Conservation (phyloP, 2,113 vertebrate species). For the Tylochromis polylepis region DNA sequence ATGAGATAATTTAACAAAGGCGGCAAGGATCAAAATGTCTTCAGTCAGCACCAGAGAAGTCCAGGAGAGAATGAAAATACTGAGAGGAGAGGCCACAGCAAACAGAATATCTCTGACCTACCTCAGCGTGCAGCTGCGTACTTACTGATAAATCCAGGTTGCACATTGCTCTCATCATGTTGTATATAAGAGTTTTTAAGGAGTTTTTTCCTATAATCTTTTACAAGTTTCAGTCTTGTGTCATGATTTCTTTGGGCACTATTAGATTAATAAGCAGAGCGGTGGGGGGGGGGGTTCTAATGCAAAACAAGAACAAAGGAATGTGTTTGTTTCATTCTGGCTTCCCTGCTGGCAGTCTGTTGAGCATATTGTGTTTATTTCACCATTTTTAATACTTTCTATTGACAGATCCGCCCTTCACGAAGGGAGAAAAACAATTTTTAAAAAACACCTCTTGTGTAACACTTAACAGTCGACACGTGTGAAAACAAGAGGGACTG, state of each 20-base stretch:
- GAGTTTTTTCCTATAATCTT: not conserved
- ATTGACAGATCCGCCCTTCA: not conserved
- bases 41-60: not conserved
- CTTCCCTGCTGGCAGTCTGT: not conserved
- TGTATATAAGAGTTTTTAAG: not conserved
- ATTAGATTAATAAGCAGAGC: not conserved
- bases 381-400: not conserved
- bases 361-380: slow-evolving; percentile 38
- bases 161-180: not conserved
- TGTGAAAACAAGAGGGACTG: not conserved
- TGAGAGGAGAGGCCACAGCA: not conserved
- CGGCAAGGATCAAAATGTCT: not conserved
- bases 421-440: not conserved
- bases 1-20: slow-evolving; percentile 1
- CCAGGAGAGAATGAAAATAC: not conserved
- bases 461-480: not conserved
- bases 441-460: not conserved
- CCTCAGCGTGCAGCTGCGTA: not conserved
- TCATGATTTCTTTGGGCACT: not conserved
- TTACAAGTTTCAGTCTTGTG: not conserved
- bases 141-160: not conserved
- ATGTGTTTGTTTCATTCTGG: not conserved
- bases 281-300: accelerated
- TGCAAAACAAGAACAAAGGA: not conserved
- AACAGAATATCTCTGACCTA: not conserved